Conservation (phyloP, 2,888 invertebrate species). For the Phrixothrix hirtus region DNA sequence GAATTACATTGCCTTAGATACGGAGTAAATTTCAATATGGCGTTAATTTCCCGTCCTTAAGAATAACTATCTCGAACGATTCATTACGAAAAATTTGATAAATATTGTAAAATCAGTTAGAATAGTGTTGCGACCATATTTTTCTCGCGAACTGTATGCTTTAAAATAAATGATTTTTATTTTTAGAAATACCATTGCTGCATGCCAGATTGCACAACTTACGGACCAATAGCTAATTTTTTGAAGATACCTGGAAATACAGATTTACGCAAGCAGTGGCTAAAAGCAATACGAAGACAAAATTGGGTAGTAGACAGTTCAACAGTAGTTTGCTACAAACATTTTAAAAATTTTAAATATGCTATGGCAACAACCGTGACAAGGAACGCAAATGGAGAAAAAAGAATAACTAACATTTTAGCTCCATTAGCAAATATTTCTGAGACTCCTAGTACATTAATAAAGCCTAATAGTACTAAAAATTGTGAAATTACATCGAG, state of each 20-base stretch:
- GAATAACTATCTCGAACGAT: too few species aligned
- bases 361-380: background rate
- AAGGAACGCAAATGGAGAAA: background rate
- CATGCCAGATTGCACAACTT: constrained; percentile 24
- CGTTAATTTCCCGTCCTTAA: too few species aligned
- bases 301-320: constrained; percentile 19
- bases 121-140: background rate
- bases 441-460: too few species aligned
- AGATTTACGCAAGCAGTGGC: constrained; percentile 14
- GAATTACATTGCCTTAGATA: too few species aligned
- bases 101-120: too few species aligned
- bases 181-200: constrained; percentile 29
- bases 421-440: too few species aligned
- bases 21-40: too few species aligned
- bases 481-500: too few species aligned
- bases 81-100: too few species aligned
- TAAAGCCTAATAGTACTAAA: too few species aligned
- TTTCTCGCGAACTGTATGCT: too few species aligned
- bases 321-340: constrained; percentile 18
- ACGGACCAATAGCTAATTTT: constrained; percentile 14
- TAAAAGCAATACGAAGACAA: constrained; percentile 13
- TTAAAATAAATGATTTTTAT: too few species aligned
- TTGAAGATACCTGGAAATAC: constrained; percentile 11
- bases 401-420: background rate
- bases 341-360: constrained; percentile 11